Conservation (phyloP, 2,888 invertebrate species). For the Conops quadrifasciatus region DNA sequence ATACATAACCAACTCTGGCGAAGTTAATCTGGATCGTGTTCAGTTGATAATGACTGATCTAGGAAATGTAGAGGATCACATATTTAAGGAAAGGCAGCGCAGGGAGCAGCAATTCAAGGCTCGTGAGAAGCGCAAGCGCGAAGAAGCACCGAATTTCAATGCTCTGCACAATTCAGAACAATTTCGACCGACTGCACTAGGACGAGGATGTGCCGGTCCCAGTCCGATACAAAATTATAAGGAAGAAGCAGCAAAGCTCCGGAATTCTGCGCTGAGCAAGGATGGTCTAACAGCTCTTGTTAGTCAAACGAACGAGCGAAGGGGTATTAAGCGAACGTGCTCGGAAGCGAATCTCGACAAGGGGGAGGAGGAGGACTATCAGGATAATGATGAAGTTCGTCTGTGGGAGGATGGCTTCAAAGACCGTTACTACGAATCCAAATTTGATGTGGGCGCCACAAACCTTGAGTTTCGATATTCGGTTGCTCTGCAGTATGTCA, state of each 20-base stretch:
- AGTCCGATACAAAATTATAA: constrained; percentile 74
- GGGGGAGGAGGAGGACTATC: constrained; percentile 42
- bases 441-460: constrained; percentile 81
- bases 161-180: constrained; percentile 75
- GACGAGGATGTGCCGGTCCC: constrained; percentile 66
- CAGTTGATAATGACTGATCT: constrained; percentile 95
- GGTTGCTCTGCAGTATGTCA: constrained; percentile 93
- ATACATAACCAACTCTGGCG: constrained; percentile 93
- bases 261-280: constrained; percentile 53
- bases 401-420: constrained; percentile 98
- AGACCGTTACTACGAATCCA: constrained; percentile 95
- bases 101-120: constrained; percentile 84
- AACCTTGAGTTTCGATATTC: constrained; percentile 88
- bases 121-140: constrained; percentile 76
- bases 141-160: constrained; percentile 72
- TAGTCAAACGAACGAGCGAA: constrained; percentile 32
- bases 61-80: constrained; percentile 95
- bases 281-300: constrained; percentile 35
- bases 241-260: constrained; percentile 73
- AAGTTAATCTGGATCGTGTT: constrained; percentile 90
- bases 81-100: constrained; percentile 91
- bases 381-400: constrained; percentile 67
- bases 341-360: constrained; percentile 48
- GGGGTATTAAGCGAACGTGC: constrained; percentile 67
- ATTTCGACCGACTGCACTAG: constrained; percentile 78